Percentiles rank a stretch among this genome's conserved stretches.
Evolutionary conservation across 1,140 invertebrate genomes (phyloP).

Genomic region (Pseudomyrmex cubaensis): DNA sequence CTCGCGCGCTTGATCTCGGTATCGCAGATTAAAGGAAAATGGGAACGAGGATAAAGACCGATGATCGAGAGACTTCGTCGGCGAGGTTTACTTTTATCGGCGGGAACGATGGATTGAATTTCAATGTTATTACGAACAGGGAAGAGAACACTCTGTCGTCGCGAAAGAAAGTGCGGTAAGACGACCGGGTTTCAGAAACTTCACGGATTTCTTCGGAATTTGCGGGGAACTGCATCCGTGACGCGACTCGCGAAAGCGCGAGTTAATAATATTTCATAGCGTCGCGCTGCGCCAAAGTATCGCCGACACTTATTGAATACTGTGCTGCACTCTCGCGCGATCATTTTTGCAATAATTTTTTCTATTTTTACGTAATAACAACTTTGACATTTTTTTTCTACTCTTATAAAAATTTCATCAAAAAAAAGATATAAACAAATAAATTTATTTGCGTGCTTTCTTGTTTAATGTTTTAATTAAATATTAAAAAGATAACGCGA

Average conservation of each 20-base stretch:
- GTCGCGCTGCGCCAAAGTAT: background rate
- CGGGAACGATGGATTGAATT: conserved; percentile 67
- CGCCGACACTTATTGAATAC: conserved; percentile 31
- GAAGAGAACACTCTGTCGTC: conserved; percentile 30
- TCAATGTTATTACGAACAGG: conserved; percentile 69
- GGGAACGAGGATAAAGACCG: conserved; percentile 63
- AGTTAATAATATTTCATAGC: conserved; percentile 41
- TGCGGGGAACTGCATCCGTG: conserved; percentile 58
- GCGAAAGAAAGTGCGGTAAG: conserved; percentile 20
- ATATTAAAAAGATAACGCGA: background rate
- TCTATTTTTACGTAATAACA: background rate
- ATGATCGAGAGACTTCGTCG: conserved; percentile 53
- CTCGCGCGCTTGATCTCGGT: conserved; percentile 19
- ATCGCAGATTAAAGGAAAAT: conserved; percentile 69
- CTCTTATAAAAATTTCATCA: background rate
- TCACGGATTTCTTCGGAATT: conserved; percentile 66
- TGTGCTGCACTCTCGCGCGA: background rate
- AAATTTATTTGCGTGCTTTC: background rate
- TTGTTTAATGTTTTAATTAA: conserved; percentile 26
- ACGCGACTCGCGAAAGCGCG: conserved; percentile 40
- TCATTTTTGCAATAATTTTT: background rate
- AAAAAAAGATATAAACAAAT: background rate
- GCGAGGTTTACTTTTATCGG: conserved; percentile 62
- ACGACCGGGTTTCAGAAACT: conserved; percentile 28
- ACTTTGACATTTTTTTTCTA: background rate